Conservation (phyloP, 2,888 invertebrate species). For the Trichogramma dendrolimi region DNA sequence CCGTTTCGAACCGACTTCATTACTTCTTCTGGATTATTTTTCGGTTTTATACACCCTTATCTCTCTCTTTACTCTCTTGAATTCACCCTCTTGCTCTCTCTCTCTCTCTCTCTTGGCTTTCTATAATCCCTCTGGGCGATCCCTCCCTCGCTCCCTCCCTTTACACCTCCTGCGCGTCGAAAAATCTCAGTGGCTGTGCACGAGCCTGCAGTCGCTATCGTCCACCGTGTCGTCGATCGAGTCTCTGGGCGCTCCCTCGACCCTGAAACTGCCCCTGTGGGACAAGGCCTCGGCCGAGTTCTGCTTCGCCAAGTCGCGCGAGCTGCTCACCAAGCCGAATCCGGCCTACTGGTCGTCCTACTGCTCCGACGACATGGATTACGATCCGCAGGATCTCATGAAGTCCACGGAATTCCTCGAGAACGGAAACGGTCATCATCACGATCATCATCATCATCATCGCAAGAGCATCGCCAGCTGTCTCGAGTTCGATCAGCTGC, state of each 20-base stretch:
- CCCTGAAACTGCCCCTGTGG: conserved; percentile 62
- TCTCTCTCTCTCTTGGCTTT: conserved; percentile 8
- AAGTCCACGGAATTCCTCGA: conserved; percentile 47
- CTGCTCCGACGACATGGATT: conserved; percentile 42
- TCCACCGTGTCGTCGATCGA: conserved; percentile 53
- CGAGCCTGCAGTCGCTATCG: conserved; percentile 52
- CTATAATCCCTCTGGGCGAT: conserved; percentile 22
- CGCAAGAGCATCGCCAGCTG: conserved; percentile 35
- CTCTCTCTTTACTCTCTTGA: neutral
- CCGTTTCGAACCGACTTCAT: neutral
- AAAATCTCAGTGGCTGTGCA: conserved; percentile 48
- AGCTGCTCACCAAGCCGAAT: conserved; percentile 61
- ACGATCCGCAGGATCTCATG: conserved; percentile 43
- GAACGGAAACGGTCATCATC: conserved; percentile 36
- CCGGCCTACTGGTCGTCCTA: conserved; percentile 45
- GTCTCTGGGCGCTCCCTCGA: conserved; percentile 52
- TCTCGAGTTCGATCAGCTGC: conserved; percentile 8
- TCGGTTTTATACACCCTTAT: neutral
- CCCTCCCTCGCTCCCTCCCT: conserved; percentile 4
- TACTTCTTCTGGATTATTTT: neutral
- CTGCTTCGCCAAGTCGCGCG: conserved; percentile 69
- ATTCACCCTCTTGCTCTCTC: neutral
- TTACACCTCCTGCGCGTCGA: neutral
- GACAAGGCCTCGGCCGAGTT: conserved; percentile 72
- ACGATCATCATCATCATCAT: conserved; percentile 28